phyloP scores from a whole-genome alignment of 2,113 vertebrate genomes.

The Phodopus roborovskii region DNA sequence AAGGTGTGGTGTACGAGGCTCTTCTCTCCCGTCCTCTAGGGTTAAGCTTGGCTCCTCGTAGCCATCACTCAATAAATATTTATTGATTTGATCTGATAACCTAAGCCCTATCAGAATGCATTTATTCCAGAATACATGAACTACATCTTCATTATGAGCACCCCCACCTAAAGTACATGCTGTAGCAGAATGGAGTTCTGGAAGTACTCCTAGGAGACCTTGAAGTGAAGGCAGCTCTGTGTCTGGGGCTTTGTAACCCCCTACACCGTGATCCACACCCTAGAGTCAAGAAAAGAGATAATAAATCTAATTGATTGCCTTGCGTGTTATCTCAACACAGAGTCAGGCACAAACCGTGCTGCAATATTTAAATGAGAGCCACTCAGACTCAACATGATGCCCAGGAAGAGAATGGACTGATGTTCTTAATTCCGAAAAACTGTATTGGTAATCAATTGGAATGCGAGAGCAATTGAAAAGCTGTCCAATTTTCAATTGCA shows the following conservation, averaged over 20 bases:
- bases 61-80: conserved; percentile 75
- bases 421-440: conserved; percentile 91
- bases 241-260: conserved; percentile 13
- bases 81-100: conserved; percentile 75
- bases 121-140: conserved; percentile 71
- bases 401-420: conserved; percentile 87
- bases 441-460: conserved; percentile 99
- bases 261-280: conserved; percentile 71
- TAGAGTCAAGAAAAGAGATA: conserved; percentile 83
- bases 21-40: not conserved
- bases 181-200: conserved; percentile 55
- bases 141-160: conserved; percentile 43
- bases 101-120: conserved; percentile 61
- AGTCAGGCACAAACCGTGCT: conserved; percentile 82
- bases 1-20: not conserved
- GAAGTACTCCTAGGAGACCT: conserved; percentile 79
- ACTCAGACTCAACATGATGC: conserved; percentile 85
- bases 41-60: conserved; percentile 45
- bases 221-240: conserved; percentile 78
- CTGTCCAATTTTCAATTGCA: conserved; percentile 98
- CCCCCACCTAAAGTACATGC: not conserved
- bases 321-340: conserved; percentile 87
- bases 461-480: conserved; percentile 95
- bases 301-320: conserved; percentile 90
- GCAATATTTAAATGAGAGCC: conserved; percentile 94